Evolutionary conservation across 1,140 invertebrate species (phyloP), one percentile per base, ranked within the genome.

Genomic region (Trissolcus basalis): DNA sequence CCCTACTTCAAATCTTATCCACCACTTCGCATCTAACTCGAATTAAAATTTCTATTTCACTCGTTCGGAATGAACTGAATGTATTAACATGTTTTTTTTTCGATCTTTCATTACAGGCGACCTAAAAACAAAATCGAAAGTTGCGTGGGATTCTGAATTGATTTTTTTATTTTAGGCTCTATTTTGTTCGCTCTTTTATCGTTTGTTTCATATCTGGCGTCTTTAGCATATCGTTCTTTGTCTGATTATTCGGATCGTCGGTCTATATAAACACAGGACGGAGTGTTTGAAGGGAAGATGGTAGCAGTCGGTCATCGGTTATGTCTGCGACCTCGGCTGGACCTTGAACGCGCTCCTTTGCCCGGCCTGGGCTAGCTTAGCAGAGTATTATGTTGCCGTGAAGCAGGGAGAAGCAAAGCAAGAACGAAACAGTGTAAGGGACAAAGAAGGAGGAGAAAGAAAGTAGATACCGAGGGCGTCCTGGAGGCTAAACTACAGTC

Each of bases 281-380:
- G 75, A 67, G 72, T 47, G 63, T 74, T 50, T 51, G 56, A 59
- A 73, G 70, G 79, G 76, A 80, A 74, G 73, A 75, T 79, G 65
- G 61, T 74, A 74, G 71, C 71, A 51, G 71, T 75, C 58, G 71
- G 75, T 74, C 43, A 44, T 44, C 68, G 76, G 74, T 73, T 76
- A 77, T 80, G 80, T 81, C 81, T 82, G 83, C 76, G 90, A 80
- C 89, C 89, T 83, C 82, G 85, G 45, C 54, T 70, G 81, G 82
- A 82, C 85, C 85, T 87, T 87, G 85, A 86, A 86, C 83, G 80
- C 76, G 79, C 77, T 82, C 76, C 78, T 83, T 80, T 63, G 79
- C 71, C 48, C 63, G 70, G 73, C 56, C 44, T 55, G 68, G 58
- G 64, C 58, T 71, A 59, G 54, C 53, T 56, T 45, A 58, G 59